A percentile compares a stretch with the other conserved stretches of the same genome.
Evolutionary conservation across 2,113 vertebrate species (phyloP).

Genomic region (Saguinus midas): DNA sequence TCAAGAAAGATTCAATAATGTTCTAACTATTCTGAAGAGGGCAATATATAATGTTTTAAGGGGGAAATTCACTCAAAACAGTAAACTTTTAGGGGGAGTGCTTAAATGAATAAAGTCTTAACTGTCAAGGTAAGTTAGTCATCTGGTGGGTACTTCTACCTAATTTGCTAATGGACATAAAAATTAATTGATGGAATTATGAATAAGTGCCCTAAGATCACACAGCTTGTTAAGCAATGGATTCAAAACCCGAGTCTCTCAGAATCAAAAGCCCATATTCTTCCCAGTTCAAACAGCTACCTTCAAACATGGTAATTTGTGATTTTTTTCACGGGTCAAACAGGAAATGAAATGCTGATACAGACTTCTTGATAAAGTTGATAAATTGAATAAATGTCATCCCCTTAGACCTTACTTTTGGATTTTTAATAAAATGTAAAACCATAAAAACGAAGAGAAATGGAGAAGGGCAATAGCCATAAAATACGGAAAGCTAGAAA

Average conservation of each 20-base stretch:
- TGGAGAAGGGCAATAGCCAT: neutral
- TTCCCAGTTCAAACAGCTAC: neutral
- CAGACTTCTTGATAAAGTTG: neutral
- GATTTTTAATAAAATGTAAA: neutral
- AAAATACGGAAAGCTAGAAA: neutral
- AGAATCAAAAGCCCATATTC: neutral
- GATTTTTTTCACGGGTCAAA: neutral
- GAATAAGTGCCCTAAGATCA: neutral
- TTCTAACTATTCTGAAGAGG: neutral
- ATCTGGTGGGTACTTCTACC: neutral
- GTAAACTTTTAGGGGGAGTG: neutral
- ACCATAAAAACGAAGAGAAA: constrained; percentile 24
- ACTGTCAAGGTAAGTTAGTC: neutral
- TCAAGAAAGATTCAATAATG: constrained; percentile 8
- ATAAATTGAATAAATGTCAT: neutral
- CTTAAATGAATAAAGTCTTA: neutral
- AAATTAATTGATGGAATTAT: neutral
- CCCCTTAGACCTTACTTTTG: neutral
- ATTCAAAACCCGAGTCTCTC: neutral
- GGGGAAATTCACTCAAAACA: neutral
- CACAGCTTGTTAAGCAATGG: neutral
- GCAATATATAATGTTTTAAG: neutral
- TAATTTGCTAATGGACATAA: neutral
- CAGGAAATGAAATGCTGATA: neutral
- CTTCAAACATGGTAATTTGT: neutral